Conservation (phyloP, 2,797 vertebrate species). For the Antrozous pallidus region DNA sequence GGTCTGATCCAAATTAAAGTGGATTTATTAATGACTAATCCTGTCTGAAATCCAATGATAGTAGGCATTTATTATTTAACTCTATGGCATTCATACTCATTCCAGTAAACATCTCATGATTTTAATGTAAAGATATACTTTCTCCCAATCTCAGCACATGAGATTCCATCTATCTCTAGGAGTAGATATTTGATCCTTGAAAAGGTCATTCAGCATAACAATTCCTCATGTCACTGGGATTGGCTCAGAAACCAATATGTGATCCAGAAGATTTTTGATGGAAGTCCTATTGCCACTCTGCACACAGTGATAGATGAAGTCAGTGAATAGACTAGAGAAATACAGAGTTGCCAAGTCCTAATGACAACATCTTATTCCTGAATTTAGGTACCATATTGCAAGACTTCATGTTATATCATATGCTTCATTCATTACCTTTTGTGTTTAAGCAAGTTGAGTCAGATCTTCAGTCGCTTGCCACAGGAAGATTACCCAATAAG, state of each 20-base stretch:
- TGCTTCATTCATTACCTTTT: neutral
- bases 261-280: neutral
- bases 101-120: neutral
- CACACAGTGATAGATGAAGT: neutral
- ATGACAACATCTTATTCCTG: neutral
- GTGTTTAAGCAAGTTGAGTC: neutral
- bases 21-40: neutral
- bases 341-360: neutral
- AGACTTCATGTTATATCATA: neutral
- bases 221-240: neutral
- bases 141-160: neutral
- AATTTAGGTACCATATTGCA: neutral
- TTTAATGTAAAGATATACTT: neutral
- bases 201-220: neutral
- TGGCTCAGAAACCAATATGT: neutral
- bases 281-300: neutral
- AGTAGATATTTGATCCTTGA: neutral
- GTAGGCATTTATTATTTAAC: neutral
- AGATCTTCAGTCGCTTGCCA: neutral
- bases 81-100: neutral
- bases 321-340: neutral
- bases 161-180: neutral
- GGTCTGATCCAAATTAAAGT: neutral
- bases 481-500: conserved; percentile 4
- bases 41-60: neutral